These are phyloP conservation scores for Fregetta grallaria DNA, from an alignment of 2,113 vertebrate species.

Conservation along the genomic window DNA sequence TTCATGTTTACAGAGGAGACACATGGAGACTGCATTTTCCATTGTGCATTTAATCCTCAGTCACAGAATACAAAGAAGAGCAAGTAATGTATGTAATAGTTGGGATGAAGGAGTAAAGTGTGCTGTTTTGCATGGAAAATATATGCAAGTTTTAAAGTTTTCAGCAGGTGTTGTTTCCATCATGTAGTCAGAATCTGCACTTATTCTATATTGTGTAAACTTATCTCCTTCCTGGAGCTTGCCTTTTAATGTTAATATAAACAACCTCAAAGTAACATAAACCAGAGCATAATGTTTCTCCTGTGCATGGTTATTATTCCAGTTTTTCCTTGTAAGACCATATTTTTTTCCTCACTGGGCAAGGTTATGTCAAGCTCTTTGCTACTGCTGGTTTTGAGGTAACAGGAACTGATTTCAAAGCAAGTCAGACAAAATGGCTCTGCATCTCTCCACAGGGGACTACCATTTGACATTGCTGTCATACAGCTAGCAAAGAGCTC, in stretches of 20 bases:
- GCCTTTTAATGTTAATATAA: not conserved
- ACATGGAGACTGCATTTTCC: not conserved
- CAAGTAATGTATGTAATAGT: not conserved
- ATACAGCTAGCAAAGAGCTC: not conserved
- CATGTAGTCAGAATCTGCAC: not conserved
- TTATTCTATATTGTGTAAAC: not conserved
- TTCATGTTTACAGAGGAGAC: not conserved
- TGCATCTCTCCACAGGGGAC: not conserved
- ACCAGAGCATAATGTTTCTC: not conserved
- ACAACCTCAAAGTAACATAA: not conserved
- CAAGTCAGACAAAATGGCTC: not conserved
- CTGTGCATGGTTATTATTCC: not conserved
- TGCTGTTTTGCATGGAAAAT: not conserved
- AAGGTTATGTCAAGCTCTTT: not conserved
- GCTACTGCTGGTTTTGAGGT: not conserved
- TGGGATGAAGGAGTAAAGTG: not conserved
- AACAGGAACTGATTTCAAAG: constrained; percentile 14
- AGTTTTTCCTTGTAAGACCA: not conserved
- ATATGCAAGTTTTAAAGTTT: not conserved
- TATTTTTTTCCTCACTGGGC: not conserved
- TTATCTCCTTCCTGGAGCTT: not conserved
- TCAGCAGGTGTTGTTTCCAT: not conserved
- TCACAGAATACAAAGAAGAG: not conserved
- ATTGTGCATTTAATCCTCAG: not conserved
- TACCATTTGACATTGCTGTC: not conserved